Evolutionary conservation across 2,113 vertebrate genomes (phyloP), one percentile per base, ranked within the genome.

Genomic region (Paratilapia polleni): DNA sequence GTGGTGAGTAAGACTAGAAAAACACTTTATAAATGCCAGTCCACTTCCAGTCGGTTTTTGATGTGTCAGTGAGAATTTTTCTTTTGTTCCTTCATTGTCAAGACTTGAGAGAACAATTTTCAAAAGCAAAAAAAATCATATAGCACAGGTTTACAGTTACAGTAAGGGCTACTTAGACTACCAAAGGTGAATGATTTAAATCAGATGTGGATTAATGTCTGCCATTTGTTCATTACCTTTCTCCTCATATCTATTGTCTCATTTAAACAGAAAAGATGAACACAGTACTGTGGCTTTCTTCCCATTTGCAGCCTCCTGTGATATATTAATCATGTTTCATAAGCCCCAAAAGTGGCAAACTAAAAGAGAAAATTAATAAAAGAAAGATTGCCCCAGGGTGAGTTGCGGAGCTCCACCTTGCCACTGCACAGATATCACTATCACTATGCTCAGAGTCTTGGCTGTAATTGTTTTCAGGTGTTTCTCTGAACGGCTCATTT

Each of bases 391-490:
- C 86, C 47, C 54, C 14, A 2, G 64, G 86, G 54, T 79, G 56
- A 64, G 62, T 57, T 59, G 43, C 24, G 10, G 9, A 63, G 56
- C 19, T 75, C 77, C 66, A 70, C 73, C 24, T 82, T 62, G 28
- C 77, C 68, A 41, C 54, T 70, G 24, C 24, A 20, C 43, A 52
- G 62, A 91, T 82, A 83, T 88, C 84, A 22, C 62, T 47, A 77
- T 80, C 81, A 79, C 57, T 31, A 34, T 17, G 14, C 82, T 77
- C 47, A 24, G 52, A 78, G 31, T 77, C 79, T 95, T 94, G 94
- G 89, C 92, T 96, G 93, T 92, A 90, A 94, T 95, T 95, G 93
- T 93, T 96, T 95, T 97, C 94, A 96, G 94, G 93, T 95, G 93
- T 78, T 94, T 80, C 87, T 89, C 8, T 49, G 86, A 86, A 93